These are phyloP conservation scores for Rhyacichthys aspro DNA, from an alignment of 2,797 vertebrate species.

Conservation along the genomic window DNA sequence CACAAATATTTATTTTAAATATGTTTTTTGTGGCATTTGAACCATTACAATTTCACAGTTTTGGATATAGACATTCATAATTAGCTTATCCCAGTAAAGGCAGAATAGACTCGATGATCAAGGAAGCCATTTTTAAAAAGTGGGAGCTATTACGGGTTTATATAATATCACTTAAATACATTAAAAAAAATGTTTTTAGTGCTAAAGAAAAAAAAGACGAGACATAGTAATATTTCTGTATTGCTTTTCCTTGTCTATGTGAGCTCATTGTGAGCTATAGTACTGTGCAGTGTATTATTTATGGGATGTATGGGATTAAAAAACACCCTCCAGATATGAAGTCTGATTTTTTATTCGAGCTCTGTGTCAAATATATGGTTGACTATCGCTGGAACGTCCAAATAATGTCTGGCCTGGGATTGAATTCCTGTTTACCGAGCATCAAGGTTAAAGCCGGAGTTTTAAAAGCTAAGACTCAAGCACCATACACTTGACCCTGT, in stretches of 20 bases:
- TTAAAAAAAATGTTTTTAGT: too few species aligned
- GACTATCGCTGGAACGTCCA: slow-evolving; percentile 35
- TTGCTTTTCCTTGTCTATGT: neutral
- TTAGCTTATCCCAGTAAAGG: too few species aligned
- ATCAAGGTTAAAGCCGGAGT: slow-evolving; percentile 65
- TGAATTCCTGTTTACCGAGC: slow-evolving; percentile 65
- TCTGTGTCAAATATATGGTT: slow-evolving; percentile 37
- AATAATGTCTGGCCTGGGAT: slow-evolving; percentile 44
- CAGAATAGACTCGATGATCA: too few species aligned
- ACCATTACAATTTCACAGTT: too few species aligned
- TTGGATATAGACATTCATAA: too few species aligned
- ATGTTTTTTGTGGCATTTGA: too few species aligned
- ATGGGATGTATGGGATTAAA: slow-evolving; percentile 17
- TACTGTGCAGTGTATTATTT: slow-evolving; percentile 6
- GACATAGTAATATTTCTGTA: too few species aligned
- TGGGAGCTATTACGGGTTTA: too few species aligned
- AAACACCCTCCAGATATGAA: slow-evolving; percentile 20
- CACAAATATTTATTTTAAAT: too few species aligned
- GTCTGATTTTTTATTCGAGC: slow-evolving; percentile 31
- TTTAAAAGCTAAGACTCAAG: slow-evolving; percentile 68
- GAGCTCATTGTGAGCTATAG: neutral
- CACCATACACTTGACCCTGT: slow-evolving; percentile 63
- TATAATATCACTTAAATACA: too few species aligned
- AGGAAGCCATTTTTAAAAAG: too few species aligned
- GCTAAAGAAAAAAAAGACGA: too few species aligned